These are phyloP conservation scores for Thoracochromis brauschi DNA, from an alignment of 2,113 vertebrate genomes.

Conservation along the genomic window DNA sequence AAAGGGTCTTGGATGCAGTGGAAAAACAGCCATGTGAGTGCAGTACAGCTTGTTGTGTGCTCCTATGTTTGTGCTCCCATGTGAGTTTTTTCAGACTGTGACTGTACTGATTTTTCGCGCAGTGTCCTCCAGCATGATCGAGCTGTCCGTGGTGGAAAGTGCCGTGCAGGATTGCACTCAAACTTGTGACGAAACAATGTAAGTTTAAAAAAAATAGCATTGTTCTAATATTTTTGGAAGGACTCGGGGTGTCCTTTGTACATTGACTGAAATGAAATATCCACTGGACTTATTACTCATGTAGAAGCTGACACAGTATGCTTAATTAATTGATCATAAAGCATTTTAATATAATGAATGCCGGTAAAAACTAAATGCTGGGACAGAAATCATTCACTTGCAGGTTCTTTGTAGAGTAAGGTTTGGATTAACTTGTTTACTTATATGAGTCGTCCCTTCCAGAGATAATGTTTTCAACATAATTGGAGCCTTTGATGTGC, in stretches of 20 bases:
- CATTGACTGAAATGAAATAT: not conserved
- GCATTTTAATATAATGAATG: not conserved
- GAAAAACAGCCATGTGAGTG: slow-evolving; percentile 92
- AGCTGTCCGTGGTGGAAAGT: slow-evolving; percentile 78
- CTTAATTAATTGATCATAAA: not conserved
- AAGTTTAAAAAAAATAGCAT: not conserved
- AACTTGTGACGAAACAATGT: slow-evolving; percentile 84
- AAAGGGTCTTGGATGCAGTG: slow-evolving; percentile 84
- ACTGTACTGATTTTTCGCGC: not conserved
- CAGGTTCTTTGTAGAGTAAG: not conserved
- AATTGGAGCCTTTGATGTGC: slow-evolving; percentile 93
- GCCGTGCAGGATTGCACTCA: slow-evolving; percentile 91
- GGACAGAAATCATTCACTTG: not conserved
- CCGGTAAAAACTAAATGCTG: not conserved
- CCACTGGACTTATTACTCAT: not conserved
- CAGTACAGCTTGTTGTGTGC: not conserved
- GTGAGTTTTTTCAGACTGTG: not conserved
- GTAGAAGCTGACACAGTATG: not conserved
- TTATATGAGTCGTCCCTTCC: not conserved
- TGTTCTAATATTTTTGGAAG: not conserved
- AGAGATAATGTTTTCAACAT: slow-evolving; percentile 95
- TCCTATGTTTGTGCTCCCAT: not conserved
- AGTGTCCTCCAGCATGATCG: slow-evolving; percentile 93
- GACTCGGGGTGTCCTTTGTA: not conserved
- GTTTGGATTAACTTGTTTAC: not conserved